phyloP scores from a whole-genome alignment of 2,888 invertebrate genomes.

The Cecidostiba fungosa region DNA sequence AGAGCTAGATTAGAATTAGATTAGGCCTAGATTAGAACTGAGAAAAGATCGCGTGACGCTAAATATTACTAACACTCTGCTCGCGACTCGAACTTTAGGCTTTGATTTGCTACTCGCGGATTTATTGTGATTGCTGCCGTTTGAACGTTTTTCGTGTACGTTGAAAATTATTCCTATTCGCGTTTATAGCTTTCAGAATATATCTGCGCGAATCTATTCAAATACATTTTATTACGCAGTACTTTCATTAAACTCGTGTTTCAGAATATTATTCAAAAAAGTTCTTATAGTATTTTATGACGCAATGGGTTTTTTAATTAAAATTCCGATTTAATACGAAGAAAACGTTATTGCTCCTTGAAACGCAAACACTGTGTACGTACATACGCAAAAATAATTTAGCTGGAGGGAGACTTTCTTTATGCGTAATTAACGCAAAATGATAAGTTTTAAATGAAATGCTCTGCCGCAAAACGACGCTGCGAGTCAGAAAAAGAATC shows the following conservation, averaged over 20 bases:
- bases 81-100: neutral
- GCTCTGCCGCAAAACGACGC: neutral
- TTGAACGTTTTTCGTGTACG: neutral
- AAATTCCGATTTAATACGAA: neutral
- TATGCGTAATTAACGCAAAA: constrained; percentile 10
- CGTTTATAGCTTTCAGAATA: constrained; percentile 17
- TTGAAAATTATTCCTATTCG: neutral
- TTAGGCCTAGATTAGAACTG: neutral
- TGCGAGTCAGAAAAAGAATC: neutral
- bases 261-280: neutral
- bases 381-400: neutral
- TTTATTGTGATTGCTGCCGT: neutral
- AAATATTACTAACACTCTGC: neutral
- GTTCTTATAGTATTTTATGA: constrained; percentile 18
- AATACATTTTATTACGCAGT: neutral
- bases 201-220: neutral
- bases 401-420: neutral
- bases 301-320: neutral
- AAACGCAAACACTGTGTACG: neutral
- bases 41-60: neutral
- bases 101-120: neutral
- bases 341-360: neutral
- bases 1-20: too few species aligned
- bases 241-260: neutral
- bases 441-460: neutral